These are phyloP conservation scores for Aethes cnicana DNA, from an alignment of 2,888 invertebrate species.

Conservation along the genomic window DNA sequence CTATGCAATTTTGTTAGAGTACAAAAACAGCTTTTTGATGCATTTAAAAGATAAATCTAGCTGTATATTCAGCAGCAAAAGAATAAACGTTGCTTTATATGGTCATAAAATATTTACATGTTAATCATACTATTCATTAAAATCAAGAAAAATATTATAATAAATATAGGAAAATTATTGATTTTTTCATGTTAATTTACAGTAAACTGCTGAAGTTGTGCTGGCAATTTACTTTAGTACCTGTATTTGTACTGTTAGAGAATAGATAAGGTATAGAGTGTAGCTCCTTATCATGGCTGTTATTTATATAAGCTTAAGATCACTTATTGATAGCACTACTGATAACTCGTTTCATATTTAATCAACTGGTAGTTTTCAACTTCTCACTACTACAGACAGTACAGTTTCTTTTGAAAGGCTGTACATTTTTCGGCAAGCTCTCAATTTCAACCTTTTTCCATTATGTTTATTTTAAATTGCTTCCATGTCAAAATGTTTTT, in stretches of 20 bases:
- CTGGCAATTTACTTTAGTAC: slow-evolving; percentile 35
- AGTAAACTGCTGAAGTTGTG: slow-evolving; percentile 7
- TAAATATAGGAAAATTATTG: neutral
- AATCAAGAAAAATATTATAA: neutral
- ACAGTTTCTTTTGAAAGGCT: slow-evolving; percentile 55
- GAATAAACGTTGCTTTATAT: too few species aligned
- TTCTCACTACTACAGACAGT: slow-evolving; percentile 56
- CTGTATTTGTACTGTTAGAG: slow-evolving; percentile 55
- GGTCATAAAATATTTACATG: too few species aligned
- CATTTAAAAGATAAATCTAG: too few species aligned
- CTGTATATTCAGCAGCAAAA: too few species aligned
- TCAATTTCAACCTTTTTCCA: slow-evolving; percentile 45
- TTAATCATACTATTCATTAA: too few species aligned
- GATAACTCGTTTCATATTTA: slow-evolving; percentile 63
- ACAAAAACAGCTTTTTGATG: neutral
- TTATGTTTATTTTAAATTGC: slow-evolving; percentile 61
- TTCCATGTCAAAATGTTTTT: slow-evolving; percentile 66
- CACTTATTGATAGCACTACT: slow-evolving; percentile 67
- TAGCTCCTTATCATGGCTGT: slow-evolving; percentile 67
- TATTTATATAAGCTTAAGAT: slow-evolving; percentile 77
- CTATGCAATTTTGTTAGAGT: slow-evolving; percentile 6
- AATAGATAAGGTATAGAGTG: slow-evolving; percentile 67
- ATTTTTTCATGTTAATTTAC: too few species aligned
- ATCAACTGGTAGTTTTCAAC: slow-evolving; percentile 53
- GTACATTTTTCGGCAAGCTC: slow-evolving; percentile 45